Evolutionary conservation across 2,888 invertebrate genomes (phyloP).

Genomic region (Macropis europaea): DNA sequence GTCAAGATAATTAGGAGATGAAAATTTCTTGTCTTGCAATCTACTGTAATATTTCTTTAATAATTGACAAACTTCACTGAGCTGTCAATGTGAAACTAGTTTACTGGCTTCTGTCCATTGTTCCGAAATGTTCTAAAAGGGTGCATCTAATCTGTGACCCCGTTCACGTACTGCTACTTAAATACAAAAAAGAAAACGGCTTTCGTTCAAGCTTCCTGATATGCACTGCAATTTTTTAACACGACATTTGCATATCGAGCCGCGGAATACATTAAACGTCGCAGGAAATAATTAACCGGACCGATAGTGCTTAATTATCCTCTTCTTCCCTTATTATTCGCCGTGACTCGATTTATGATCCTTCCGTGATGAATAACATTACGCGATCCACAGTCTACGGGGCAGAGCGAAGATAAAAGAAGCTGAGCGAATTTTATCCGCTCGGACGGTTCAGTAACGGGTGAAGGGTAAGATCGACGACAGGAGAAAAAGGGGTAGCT

Average conservation of each 20-base stretch:
- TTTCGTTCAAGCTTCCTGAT: no score
- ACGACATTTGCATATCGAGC: not conserved
- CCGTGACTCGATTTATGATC: conserved; percentile 42
- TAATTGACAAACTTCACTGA: no score
- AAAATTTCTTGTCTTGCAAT: no score
- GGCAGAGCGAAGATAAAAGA: conserved; percentile 31
- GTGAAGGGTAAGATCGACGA: conserved; percentile 14
- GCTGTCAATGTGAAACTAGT: no score
- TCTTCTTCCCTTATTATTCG: conserved; percentile 32
- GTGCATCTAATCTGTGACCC: no score
- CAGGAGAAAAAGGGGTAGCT: conserved; percentile 7
- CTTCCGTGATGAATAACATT: conserved; percentile 50
- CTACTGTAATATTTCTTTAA: no score
- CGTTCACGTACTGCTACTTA: no score
- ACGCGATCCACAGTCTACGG: conserved; percentile 32
- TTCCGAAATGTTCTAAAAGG: no score
- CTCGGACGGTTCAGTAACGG: conserved; percentile 48
- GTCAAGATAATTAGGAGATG: no score
- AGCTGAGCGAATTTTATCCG: conserved; percentile 35
- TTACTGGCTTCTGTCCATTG: no score
- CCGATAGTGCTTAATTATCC: conserved; percentile 38
- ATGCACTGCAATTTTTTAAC: no score
- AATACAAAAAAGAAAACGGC: no score
- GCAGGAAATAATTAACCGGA: conserved; percentile 27
- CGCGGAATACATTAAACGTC: not conserved